Percentiles rank a stretch among this genome's conserved stretches.
Evolutionary conservation across 2,797 vertebrate species (phyloP).

Genomic region (Bothrops alternatus): DNA sequence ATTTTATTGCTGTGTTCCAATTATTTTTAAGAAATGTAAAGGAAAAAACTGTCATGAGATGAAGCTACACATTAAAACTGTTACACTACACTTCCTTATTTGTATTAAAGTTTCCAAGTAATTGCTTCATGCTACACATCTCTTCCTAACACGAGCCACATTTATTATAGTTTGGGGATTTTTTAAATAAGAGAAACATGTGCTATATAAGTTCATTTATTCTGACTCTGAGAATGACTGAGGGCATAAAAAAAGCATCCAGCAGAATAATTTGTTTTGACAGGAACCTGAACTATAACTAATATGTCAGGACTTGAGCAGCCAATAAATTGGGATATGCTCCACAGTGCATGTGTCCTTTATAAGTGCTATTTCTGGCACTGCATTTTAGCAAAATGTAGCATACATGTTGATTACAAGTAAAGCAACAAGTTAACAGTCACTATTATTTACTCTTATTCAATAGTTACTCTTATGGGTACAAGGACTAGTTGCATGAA

Average conservation of each 20-base stretch:
- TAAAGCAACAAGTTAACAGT: not conserved
- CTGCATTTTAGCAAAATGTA: not conserved
- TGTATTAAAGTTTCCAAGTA: not conserved
- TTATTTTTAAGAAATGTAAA: not conserved
- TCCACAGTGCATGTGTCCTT: not conserved
- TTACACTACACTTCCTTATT: not conserved
- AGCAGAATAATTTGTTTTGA: not conserved
- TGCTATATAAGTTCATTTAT: not conserved
- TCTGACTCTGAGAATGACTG: not conserved
- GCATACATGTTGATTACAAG: not conserved
- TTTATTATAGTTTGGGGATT: not conserved
- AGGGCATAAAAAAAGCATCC: not conserved
- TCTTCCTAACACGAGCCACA: not conserved
- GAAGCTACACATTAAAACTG: not conserved
- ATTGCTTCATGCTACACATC: not conserved
- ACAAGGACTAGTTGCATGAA: not conserved
- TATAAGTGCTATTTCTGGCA: not conserved
- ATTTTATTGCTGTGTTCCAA: not conserved
- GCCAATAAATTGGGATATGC: not conserved
- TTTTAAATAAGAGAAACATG: not conserved
- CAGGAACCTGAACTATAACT: not conserved
- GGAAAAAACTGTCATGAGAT: not conserved
- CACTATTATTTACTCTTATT: not conserved
- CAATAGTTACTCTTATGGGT: not conserved
- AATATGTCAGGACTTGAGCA: not conserved